phyloP scores from a whole-genome alignment of 2,797 vertebrate genomes.

The Etheostoma perlongum region DNA sequence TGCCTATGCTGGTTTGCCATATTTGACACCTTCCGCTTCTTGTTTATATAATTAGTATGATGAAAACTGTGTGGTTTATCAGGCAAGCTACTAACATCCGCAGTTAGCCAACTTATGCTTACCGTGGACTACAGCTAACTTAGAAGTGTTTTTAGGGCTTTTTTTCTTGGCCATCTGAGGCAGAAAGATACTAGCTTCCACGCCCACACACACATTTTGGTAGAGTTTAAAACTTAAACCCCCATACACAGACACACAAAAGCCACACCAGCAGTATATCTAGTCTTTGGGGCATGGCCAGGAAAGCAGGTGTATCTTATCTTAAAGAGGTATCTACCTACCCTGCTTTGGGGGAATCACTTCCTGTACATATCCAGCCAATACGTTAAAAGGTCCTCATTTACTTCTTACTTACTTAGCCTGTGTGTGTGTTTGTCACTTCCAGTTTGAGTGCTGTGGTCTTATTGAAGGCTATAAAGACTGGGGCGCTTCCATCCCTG shows the following conservation, averaged over 20 bases:
- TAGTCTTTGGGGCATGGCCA: neutral
- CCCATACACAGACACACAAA: neutral
- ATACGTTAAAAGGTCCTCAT: no score
- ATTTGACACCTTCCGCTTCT: no score
- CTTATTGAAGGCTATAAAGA: slow-evolving; percentile 82
- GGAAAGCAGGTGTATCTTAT: neutral
- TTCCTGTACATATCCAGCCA: no score
- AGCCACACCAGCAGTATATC: neutral
- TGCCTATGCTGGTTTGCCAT: neutral
- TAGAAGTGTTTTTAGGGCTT: neutral
- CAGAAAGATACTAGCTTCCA: neutral
- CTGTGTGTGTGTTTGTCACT: slow-evolving; percentile 15
- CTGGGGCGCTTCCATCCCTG: slow-evolving; percentile 79
- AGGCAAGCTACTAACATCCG: no score
- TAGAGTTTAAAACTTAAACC: neutral
- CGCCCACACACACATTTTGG: neutral
- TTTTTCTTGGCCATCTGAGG: neutral
- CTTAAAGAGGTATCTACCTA: slow-evolving; percentile 19
- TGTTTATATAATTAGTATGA: no score
- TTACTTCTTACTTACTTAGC: neutral
- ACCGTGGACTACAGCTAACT: neutral
- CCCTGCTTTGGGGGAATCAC: no score
- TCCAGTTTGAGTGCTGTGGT: slow-evolving; percentile 81
- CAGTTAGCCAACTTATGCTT: no score
- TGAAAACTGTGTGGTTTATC: no score